These are phyloP conservation scores for Zosterops pallidus DNA, from an alignment of 2,113 vertebrate genomes.

Conservation along the genomic window DNA sequence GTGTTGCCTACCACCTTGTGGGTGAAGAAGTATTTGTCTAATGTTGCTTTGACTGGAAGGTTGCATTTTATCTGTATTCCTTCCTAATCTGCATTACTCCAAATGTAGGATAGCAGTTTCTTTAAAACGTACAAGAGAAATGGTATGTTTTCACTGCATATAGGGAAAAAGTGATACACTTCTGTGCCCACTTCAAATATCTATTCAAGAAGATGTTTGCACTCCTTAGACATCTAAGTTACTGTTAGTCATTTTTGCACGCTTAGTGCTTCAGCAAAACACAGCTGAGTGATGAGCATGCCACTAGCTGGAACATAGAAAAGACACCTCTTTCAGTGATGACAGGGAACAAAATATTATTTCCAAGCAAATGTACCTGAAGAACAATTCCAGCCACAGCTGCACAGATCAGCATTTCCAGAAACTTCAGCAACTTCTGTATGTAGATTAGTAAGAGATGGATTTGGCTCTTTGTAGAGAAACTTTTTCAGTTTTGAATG, in stretches of 20 bases:
- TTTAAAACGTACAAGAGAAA: background rate
- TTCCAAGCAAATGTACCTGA: background rate
- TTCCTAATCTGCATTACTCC: background rate
- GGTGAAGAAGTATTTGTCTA: background rate
- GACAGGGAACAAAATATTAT: background rate
- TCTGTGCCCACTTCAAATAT: background rate
- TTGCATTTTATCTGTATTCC: background rate
- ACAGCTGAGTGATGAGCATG: background rate
- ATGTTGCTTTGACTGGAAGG: background rate
- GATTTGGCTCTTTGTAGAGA: background rate
- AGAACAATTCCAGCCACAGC: constrained; percentile 35
- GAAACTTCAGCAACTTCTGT: background rate
- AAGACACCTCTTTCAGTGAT: background rate
- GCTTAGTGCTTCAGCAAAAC: background rate
- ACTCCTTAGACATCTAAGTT: background rate
- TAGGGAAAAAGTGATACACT: background rate
- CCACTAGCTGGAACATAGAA: background rate
- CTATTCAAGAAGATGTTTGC: background rate
- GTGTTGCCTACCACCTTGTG: background rate
- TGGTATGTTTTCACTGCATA: background rate
- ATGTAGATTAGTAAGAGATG: constrained; percentile 3
- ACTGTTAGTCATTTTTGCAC: background rate
- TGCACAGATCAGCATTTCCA: constrained; percentile 9
- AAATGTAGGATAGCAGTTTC: background rate
- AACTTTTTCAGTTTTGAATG: background rate